Evolutionary conservation across 2,797 vertebrate genomes (phyloP), one percentile per base, ranked within the genome.

Genomic region (Hybognathus amarus): DNA sequence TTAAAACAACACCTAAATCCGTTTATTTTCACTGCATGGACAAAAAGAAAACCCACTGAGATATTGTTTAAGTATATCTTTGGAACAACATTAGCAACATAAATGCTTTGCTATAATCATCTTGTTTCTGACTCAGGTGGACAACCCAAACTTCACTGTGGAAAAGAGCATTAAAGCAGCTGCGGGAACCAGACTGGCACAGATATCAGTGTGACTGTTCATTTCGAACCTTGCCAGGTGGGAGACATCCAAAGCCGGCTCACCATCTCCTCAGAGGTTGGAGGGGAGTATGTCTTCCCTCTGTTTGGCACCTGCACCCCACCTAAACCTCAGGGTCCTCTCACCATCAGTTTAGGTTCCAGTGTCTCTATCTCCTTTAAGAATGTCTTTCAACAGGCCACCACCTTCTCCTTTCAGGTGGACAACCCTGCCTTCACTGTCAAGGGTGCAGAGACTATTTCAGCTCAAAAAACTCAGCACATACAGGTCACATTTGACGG

Each of bases 151-250:
- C 75, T 98, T 98, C 90, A 91, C 85, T 6, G 91, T 93, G 0
- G 95, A 96, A 70, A 96, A 92, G 84, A 84, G 83, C 67, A 66
- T 96, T 40, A 85, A 0, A 0, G 92, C 88, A 0, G 73, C 92
- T 0, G 87, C 94, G 0, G 96, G 0, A 86, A 87, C 42, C 94
- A 91, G 20, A 90, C 88, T 0, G 96, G 96, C 50, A 94, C 93
- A 0, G 96, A 96, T 66, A 85, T 94, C 87, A 91, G 86, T 0
- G 56, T 97, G 88, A 94, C 95, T n/a, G 93, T 98, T 61, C 92
- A 88, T 79, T 97, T 96, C 0, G 96, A 98, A 88, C 97, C 97
- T 83, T 93, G 94, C 85, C 95, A 93, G 83, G 91, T 96, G 86
- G 97, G 97, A 0, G 94, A 96, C 79, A 91, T 93, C 69, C 93